Base-by-base conservation (phyloP, 2,888 invertebrate genomes). In the Campaea margaritaria region DNA sequence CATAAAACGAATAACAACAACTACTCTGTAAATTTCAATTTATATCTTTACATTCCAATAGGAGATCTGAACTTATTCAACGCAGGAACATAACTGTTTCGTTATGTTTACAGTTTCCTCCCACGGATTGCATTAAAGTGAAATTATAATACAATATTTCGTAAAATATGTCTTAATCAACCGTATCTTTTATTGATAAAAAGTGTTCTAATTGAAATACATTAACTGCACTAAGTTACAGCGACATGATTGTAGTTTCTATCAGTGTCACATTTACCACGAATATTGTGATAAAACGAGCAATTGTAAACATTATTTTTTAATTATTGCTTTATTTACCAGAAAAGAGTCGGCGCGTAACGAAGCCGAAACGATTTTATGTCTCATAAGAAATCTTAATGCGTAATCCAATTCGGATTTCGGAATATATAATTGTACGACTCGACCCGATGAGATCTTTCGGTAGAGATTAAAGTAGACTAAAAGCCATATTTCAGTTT, bases 241-340 rank as follows among this genome's bases (percentile, higher is more conserved):
- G 51, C 52, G 41, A 52, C 50, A 57, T 64, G 55, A 64, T 68
- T 61, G 61, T 43, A 36, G 31, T 47, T 42, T 28, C 58, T 36
- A 54, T 51, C 48, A 48, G 50, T 60, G 60, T 60, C 60, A 45
- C 59, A 50, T 59, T 54, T 41, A 49, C 53, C 45, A 55, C 53
- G 53, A 50, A 53, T 41, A 54, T 45, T 69, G 62, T 68, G 60
- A 62, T 69, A 61, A 50, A 69, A 61, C 58, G 45, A 61, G 64
- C 38, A 61, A 58, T 69, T 66, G 64, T 74, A 69, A 73, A 47
- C 47, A 43, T 83, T 82, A 82, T 77, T 79, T 86, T 31, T 84
- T 83, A 83, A 85, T 86, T 79, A 81, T 73, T 67, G 73, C 76
- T 83, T 82, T 74, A 85, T 79, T 85, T 79, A 79, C 73, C 38